Percentiles rank a stretch among this genome's conserved stretches.
These are phyloP conservation scores for Actinemys pallida DNA, from an alignment of 2,113 vertebrate genomes.

Conservation along the genomic window DNA sequence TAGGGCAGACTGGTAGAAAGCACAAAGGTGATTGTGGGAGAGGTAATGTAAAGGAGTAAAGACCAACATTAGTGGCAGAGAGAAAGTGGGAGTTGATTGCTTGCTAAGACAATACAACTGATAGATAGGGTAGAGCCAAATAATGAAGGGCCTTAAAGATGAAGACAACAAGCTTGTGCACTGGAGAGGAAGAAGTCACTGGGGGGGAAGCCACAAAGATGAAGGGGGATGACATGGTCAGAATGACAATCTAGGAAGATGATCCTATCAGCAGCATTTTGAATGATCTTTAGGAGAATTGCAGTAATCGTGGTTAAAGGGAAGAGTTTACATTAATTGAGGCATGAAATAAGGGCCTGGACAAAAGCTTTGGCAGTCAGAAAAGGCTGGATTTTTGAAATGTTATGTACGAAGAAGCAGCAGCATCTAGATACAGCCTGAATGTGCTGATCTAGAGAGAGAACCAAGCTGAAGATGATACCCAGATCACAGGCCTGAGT, in stretches of 20 bases:
- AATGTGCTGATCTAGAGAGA: background rate
- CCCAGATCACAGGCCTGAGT: background rate
- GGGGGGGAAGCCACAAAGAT: background rate
- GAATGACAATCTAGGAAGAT: constrained; percentile 48
- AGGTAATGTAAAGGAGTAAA: constrained; percentile 38
- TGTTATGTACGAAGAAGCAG: background rate
- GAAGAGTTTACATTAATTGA: background rate
- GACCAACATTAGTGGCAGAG: constrained; percentile 14
- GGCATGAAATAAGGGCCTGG: background rate
- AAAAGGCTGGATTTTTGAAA: background rate
- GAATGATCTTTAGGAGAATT: background rate
- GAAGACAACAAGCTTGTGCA: constrained; percentile 49
- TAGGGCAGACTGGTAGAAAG: background rate
- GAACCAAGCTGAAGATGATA: background rate
- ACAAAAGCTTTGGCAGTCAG: background rate
- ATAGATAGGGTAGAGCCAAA: constrained; percentile 17
- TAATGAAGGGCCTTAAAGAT: constrained; percentile 44
- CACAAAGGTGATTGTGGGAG: constrained; percentile 8
- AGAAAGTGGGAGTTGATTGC: background rate
- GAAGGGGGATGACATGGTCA: background rate
- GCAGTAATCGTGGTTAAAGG: background rate
- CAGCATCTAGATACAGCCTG: background rate
- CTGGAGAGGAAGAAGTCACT: constrained; percentile 19
- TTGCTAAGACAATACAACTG: background rate
- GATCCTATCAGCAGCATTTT: constrained; percentile 18